A percentile compares a stretch with the other conserved stretches of the same genome.
These are phyloP conservation scores for Cheilosia grossa DNA, from an alignment of 2,888 invertebrate genomes.

Conservation along the genomic window DNA sequence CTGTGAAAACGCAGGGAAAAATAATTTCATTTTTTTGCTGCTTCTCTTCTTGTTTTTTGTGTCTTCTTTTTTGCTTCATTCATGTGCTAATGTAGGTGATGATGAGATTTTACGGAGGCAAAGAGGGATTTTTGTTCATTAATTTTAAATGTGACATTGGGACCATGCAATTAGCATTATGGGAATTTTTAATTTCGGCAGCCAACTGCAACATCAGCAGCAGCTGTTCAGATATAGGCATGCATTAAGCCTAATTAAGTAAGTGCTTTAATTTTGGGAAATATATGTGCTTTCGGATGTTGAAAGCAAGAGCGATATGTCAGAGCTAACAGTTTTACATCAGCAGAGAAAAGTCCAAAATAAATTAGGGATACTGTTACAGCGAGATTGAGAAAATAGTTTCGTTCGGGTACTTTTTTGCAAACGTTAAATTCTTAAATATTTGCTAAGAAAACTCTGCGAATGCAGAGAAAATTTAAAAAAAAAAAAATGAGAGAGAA, in stretches of 20 bases:
- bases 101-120: conserved; percentile 53
- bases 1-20: conserved; percentile 65
- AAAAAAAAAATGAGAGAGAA: too few relatives aligned
- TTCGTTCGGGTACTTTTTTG: too few relatives aligned
- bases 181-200: conserved; percentile 78
- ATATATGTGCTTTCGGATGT: not conserved
- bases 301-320: too few relatives aligned
- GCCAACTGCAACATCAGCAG: conserved; percentile 54
- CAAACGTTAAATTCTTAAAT: too few relatives aligned
- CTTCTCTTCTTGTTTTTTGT: conserved; percentile 8
- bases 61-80: conserved; percentile 28
- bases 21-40: conserved; percentile 36
- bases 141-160: conserved; percentile 80
- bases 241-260: conserved; percentile 66
- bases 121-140: conserved; percentile 56
- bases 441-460: too few relatives aligned
- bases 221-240: not conserved
- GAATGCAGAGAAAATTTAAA: too few relatives aligned
- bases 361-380: too few relatives aligned
- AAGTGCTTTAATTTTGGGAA: conserved; percentile 57
- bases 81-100: conserved; percentile 73
- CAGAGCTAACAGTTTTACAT: too few relatives aligned
- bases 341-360: too few relatives aligned
- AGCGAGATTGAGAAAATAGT: too few relatives aligned
- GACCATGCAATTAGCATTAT: conserved; percentile 83